Evolutionary conservation across 2,888 invertebrate genomes (phyloP).

Genomic region (Dorcus hopei): DNA sequence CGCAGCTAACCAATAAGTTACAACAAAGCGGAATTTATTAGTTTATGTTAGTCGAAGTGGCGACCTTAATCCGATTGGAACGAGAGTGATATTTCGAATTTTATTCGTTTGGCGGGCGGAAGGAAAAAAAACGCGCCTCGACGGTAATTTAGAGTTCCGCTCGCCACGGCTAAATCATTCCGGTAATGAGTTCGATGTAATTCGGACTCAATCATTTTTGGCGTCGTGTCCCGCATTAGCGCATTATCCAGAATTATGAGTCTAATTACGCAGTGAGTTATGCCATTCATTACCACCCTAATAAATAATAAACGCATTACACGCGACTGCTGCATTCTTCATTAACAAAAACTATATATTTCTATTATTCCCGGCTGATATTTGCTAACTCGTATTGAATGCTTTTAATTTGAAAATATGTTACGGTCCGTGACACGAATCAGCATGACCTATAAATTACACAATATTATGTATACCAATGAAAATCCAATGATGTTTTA

Average conservation of each 20-base stretch:
- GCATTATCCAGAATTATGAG: slow-evolving; percentile 50
- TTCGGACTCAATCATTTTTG: slow-evolving; percentile 47
- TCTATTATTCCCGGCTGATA: slow-evolving; percentile 43
- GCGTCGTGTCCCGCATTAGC: slow-evolving; percentile 44
- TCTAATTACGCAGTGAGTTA: slow-evolving; percentile 50
- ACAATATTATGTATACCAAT: slow-evolving; percentile 25
- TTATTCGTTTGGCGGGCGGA: slow-evolving; percentile 4
- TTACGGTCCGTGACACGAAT: slow-evolving; percentile 30
- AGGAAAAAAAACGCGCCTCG: slow-evolving; percentile 16
- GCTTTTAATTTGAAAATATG: slow-evolving; percentile 36
- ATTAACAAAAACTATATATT: slow-evolving; percentile 50
- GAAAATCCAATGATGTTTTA: slow-evolving; percentile 26
- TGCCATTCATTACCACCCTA: slow-evolving; percentile 48
- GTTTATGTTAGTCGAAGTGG: no score
- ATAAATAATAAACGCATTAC: slow-evolving; percentile 51
- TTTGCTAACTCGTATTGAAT: slow-evolving; percentile 28
- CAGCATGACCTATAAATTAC: slow-evolving; percentile 33
- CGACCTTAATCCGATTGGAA: no score
- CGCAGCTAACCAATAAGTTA: no score
- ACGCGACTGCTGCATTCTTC: slow-evolving; percentile 47
- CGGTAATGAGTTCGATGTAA: slow-evolving; percentile 17
- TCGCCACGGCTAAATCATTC: slow-evolving; percentile 17
- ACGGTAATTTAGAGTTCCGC: slow-evolving; percentile 38
- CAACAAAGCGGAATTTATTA: no score
- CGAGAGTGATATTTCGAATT: no score